Conservation (phyloP, 2,797 vertebrate species). For the Sebastolobus altivelis region DNA sequence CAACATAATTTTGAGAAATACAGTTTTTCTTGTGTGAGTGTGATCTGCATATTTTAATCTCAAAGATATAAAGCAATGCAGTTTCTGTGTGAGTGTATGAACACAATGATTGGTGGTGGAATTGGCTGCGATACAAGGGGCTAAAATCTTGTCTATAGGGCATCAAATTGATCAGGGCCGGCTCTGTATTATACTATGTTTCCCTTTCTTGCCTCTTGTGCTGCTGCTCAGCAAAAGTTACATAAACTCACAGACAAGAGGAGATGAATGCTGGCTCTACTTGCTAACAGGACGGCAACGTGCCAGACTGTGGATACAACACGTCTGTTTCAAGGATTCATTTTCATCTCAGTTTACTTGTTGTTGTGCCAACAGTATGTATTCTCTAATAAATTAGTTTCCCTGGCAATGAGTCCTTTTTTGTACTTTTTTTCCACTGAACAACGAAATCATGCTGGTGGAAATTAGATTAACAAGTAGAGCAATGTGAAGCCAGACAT, state of each 20-base stretch:
- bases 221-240: not conserved
- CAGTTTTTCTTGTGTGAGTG: too few relatives aligned
- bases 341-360: not conserved
- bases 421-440: not conserved
- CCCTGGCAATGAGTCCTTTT: not conserved
- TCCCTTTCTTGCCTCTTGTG: not conserved
- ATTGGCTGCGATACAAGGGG: too few relatives aligned
- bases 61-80: too few relatives aligned
- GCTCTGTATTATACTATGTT: too few relatives aligned
- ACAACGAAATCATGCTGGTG: not conserved
- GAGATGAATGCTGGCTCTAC: not conserved
- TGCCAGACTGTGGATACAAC: not conserved
- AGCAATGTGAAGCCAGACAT: not conserved
- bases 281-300: not conserved
- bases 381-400: slow-evolving; percentile 1
- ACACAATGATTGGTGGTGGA: too few relatives aligned
- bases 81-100: too few relatives aligned
- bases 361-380: not conserved
- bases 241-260: not conserved
- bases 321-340: not conserved
- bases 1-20: too few relatives aligned
- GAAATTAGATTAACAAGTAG: not conserved
- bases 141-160: too few relatives aligned
- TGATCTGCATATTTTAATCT: too few relatives aligned
- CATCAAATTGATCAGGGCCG: too few relatives aligned